Base-by-base conservation (phyloP, 2,113 vertebrate species). In the Trichomycterus rosablanca region DNA sequence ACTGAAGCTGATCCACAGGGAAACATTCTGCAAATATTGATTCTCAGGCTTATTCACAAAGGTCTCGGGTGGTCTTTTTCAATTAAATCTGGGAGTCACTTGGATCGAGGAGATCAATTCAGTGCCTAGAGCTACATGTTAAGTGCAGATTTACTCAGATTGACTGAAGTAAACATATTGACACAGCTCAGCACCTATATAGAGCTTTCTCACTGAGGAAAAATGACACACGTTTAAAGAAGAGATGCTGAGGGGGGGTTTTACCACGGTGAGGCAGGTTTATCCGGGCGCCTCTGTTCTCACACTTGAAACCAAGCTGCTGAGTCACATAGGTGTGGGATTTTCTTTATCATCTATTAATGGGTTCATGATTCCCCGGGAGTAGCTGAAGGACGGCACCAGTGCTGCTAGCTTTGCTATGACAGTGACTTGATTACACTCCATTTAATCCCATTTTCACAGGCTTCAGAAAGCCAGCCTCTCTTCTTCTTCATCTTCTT, bases 41-140 rank as follows among this genome's bases (percentile, higher is more conserved):
- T 77, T 63, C 37, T 43, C 10, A 22, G 52, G 63, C 52, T 74
- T 74, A 58, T 77, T 72, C 64, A 42, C 56, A 66, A 68, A 71
- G 65, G 65, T 71, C 57, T 68, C 59, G 20, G 48, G 52, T 63
- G 67, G 63, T 70, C 60, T 70, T 67, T 72, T 74, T 77, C 72
- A 70, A 74, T 74, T 77, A 72, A 59, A 72, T 46, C 52, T 37
- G 35, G 69, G 68, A 72, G 62, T 58, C 62, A 40, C 7, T 24
- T 26, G 58, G 59, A 63, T 74, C 68, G 69, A 61, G 67, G 56
- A 39, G 67, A 67, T 76, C 70, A 65, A 76, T 76, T 28, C 35
- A 32, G 30, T 1, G 59, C 55, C 63, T 11, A 51, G 35, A 46
- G 69, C 63, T 67, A 73, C 58, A 45, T 40, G 57, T 52, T 71